phyloP scores from a whole-genome alignment of 2,113 vertebrate genomes.

The Lucifuga dentata region DNA sequence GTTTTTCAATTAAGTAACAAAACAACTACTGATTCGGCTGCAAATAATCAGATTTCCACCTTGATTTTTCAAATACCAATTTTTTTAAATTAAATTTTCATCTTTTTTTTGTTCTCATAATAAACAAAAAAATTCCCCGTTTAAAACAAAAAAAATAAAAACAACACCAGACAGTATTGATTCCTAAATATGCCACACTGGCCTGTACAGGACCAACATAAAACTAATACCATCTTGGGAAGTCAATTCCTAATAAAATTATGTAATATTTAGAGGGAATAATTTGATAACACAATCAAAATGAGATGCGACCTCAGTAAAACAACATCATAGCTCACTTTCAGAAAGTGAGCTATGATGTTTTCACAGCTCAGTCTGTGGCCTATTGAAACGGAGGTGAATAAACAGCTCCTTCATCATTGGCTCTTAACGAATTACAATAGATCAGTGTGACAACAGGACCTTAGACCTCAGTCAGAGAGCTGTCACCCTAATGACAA shows the following conservation, averaged over 20 bases:
- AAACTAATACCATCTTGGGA: constrained; percentile 16
- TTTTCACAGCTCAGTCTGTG: not conserved
- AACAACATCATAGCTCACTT: constrained; percentile 15
- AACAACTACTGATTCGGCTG: too few relatives aligned
- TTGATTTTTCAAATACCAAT: too few relatives aligned
- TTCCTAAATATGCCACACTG: constrained; percentile 40
- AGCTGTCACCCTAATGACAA: constrained; percentile 69
- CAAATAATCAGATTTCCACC: too few relatives aligned
- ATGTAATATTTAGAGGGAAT: constrained; percentile 1
- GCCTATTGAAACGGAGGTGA: constrained; percentile 4
- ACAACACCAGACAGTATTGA: too few relatives aligned
- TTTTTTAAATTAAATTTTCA: too few relatives aligned
- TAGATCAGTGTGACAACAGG: constrained; percentile 56
- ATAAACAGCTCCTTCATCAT: constrained; percentile 35
- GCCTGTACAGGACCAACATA: constrained; percentile 27
- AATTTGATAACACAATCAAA: constrained; percentile 23
- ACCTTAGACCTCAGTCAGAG: constrained; percentile 63
- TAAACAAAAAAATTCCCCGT: too few relatives aligned
- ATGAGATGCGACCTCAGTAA: not conserved
- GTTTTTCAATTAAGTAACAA: too few relatives aligned
- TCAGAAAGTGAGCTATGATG: not conserved
- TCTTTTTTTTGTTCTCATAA: too few relatives aligned
- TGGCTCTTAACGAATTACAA: constrained; percentile 47
- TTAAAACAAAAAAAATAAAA: too few relatives aligned
- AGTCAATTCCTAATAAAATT: constrained; percentile 8